Evolutionary conservation across 1,140 invertebrate genomes (phyloP).

Genomic region (Drosophila gunungcola): DNA sequence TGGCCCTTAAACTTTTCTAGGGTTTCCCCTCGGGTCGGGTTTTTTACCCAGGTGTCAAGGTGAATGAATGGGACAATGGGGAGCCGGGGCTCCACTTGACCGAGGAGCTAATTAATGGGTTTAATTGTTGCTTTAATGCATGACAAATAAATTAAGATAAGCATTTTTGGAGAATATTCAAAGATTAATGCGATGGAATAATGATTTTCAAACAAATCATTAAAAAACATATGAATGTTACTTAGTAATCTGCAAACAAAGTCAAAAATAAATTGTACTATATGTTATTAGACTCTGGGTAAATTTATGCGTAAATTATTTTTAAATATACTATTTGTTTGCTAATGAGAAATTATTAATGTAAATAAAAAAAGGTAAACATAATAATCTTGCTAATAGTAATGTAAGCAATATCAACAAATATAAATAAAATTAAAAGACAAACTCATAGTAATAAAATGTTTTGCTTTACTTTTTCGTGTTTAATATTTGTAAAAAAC

Average conservation of each 20-base stretch:
- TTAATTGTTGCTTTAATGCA: constrained; percentile 43
- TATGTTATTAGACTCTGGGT: background rate
- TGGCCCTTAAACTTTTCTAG: constrained; percentile 47
- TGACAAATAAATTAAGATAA: constrained; percentile 19
- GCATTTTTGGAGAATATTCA: constrained; percentile 14
- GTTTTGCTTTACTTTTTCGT: too few species aligned
- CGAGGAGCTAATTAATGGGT: constrained; percentile 58
- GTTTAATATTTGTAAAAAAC: too few species aligned
- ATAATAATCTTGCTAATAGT: background rate
- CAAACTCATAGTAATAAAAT: too few species aligned
- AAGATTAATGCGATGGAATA: background rate
- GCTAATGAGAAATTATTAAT: constrained; percentile 1
- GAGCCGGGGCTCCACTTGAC: constrained; percentile 29
- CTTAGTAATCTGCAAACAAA: too few species aligned
- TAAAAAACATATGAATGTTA: too few species aligned
- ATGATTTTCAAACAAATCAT: constrained; percentile 12
- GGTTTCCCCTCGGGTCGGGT: constrained; percentile 39
- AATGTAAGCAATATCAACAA: background rate
- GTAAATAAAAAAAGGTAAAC: background rate
- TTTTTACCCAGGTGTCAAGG: constrained; percentile 53
- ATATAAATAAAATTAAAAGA: too few species aligned
- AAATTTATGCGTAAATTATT: background rate
- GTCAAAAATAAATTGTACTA: constrained; percentile 4
- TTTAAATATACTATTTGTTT: background rate
- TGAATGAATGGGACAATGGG: constrained; percentile 54